phyloP scores from a whole-genome alignment of 2,797 vertebrate species.

The Vespertilio murinus region DNA sequence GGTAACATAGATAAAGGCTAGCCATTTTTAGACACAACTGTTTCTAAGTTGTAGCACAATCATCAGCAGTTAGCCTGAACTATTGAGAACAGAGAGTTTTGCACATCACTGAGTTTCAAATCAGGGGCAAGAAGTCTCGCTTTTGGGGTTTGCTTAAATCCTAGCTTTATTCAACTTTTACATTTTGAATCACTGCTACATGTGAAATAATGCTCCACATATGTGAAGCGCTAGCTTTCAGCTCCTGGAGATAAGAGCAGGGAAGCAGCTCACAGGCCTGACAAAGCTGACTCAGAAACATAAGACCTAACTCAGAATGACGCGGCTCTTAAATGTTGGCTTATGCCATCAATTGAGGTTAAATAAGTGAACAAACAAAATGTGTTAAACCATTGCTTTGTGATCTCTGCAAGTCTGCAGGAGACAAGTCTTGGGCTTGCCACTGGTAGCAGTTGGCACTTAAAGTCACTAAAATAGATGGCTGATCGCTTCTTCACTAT shows the following conservation, averaged over 20 bases:
- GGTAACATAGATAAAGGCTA: neutral
- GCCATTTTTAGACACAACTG: neutral
- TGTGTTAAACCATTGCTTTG: neutral
- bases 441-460: neutral
- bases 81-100: neutral
- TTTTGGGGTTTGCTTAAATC: neutral
- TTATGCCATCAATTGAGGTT: neutral
- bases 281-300: neutral
- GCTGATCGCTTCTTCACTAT: neutral
- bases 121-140: neutral
- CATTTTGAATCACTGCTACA: neutral
- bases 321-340: neutral
- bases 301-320: neutral
- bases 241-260: neutral
- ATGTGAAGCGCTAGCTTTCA: neutral
- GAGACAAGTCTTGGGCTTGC: neutral
- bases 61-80: neutral
- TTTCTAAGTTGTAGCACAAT: neutral
- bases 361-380: neutral
- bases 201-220: neutral
- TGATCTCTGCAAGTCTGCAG: neutral
- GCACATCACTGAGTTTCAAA: neutral
- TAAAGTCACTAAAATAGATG: neutral
- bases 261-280: neutral
- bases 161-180: neutral